Evolutionary conservation across 2,113 vertebrate genomes (phyloP).

Genomic region (Odocoileus virginianus): DNA sequence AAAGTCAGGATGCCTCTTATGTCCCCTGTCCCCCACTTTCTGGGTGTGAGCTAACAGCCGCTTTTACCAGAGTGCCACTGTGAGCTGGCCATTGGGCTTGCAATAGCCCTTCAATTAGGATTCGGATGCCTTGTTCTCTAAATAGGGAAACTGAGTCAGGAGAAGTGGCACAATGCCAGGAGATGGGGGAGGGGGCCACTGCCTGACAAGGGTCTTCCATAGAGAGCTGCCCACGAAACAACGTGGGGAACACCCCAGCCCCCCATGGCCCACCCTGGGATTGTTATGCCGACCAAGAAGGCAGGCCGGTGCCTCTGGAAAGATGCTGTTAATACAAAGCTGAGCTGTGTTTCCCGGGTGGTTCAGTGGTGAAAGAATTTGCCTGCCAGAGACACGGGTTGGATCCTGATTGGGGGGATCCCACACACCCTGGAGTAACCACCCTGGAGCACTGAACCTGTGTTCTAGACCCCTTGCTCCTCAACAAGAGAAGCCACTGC

Average conservation of each 20-base stretch:
- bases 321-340: not conserved
- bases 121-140: fast-evolving
- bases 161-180: not conserved
- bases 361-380: not conserved
- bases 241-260: fast-evolving
- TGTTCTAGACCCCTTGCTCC: not conserved
- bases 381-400: not conserved
- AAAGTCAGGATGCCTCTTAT: fast-evolving
- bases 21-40: not conserved
- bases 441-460: not conserved
- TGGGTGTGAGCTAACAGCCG: fast-evolving
- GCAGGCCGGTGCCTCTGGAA: fast-evolving
- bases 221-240: fast-evolving
- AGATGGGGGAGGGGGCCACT: fast-evolving
- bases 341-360: not conserved
- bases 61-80: fast-evolving
- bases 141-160: not conserved
- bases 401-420: not conserved
- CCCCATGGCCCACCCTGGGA: fast-evolving
- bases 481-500: not conserved
- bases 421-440: not conserved
- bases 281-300: fast-evolving
- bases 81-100: fast-evolving
- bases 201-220: fast-evolving
- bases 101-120: not conserved